A percentile compares a stretch with the other conserved stretches of the same genome.
Conservation (phyloP, 1,140 invertebrate species). For the Drosophila arizonae region DNA sequence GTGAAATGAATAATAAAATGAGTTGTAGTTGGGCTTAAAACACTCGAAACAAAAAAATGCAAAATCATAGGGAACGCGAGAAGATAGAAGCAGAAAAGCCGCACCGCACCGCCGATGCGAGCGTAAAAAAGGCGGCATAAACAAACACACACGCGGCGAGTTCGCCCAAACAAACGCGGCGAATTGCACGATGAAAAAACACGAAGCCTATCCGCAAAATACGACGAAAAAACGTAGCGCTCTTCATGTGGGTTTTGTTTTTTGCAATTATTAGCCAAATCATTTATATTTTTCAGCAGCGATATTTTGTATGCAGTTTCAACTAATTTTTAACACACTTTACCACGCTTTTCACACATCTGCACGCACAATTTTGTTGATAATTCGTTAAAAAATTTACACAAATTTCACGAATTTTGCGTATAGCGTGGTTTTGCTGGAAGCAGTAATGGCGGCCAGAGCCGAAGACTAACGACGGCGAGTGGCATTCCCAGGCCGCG, state of each 20-base stretch:
- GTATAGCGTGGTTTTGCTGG: constrained; percentile 80
- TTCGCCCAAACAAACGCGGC: constrained; percentile 71
- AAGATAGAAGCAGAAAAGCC: constrained; percentile 50
- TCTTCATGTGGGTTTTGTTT: constrained; percentile 76
- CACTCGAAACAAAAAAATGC: constrained; percentile 48
- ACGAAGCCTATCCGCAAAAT: constrained; percentile 71
- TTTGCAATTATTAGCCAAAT: constrained; percentile 52
- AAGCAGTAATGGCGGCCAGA: constrained; percentile 80
- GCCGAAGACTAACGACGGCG: constrained; percentile 71
- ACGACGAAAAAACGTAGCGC: constrained; percentile 69
- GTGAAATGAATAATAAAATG: constrained; percentile 17
- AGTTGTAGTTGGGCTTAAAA: constrained; percentile 32
- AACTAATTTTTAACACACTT: constrained; percentile 64
- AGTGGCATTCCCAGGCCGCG: constrained; percentile 53
- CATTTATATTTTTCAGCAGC: constrained; percentile 17
- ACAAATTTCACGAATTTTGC: constrained; percentile 74
- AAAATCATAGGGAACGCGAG: constrained; percentile 57
- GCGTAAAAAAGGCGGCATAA: constrained; percentile 77
- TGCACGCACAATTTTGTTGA: constrained; percentile 72
- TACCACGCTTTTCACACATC: constrained; percentile 66
- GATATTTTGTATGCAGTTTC: constrained; percentile 25
- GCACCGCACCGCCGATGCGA: constrained; percentile 48
- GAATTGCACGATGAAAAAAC: constrained; percentile 70
- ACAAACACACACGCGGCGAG: constrained; percentile 79
- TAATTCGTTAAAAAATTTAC: constrained; percentile 69